phyloP scores from a whole-genome alignment of 2,113 vertebrate species.

The Callospermophilus lateralis region DNA sequence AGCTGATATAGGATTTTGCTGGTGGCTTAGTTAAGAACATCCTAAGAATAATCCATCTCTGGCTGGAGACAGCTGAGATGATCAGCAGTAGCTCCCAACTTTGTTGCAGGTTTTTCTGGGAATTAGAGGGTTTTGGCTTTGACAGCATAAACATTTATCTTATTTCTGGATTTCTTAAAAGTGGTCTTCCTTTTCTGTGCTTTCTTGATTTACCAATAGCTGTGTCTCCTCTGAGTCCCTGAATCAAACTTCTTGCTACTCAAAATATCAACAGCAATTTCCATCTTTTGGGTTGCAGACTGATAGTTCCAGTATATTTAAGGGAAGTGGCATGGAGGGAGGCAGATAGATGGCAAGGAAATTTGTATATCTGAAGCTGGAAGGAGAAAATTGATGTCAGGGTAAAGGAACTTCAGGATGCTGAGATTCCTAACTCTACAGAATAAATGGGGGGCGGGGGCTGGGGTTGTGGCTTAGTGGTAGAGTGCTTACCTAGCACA shows the following conservation, averaged over 20 bases:
- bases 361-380: not conserved
- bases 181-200: not conserved
- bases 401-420: not conserved
- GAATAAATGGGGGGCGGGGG: not conserved
- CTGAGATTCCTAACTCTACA: not conserved
- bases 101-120: not conserved
- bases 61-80: not conserved
- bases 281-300: conserved; percentile 14
- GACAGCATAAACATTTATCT: too few species aligned
- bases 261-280: not conserved
- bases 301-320: not conserved
- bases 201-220: not conserved
- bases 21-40: not conserved
- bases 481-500: too few species aligned
- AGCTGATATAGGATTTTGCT: not conserved
- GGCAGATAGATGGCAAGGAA: not conserved
- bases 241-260: not conserved
- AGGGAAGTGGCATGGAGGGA: not conserved
- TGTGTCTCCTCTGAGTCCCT: not conserved
- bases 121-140: too few species aligned
- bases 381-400: not conserved
- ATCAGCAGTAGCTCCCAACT: not conserved
- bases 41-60: not conserved
- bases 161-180: not conserved
- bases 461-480: too few species aligned